Evolutionary conservation across 2,888 invertebrate genomes (phyloP), one percentile per base, ranked within the genome.

Genomic region (Drosophila kambysellisi): DNA sequence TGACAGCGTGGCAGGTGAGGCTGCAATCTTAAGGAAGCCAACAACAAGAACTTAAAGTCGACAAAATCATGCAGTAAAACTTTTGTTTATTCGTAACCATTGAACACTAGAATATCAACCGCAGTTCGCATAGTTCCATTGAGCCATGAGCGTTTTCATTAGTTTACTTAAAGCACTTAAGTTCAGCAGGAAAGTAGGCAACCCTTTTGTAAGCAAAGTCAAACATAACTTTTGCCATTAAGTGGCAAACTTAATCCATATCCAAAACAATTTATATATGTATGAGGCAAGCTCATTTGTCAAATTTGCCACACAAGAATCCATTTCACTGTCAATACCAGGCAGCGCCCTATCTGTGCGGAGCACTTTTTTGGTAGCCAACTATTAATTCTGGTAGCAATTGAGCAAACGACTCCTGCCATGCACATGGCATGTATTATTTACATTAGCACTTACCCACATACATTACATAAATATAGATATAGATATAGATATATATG

Each of bases 341-440:
- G 51, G 61, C 62, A 54, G 52, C 52, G 39, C 53, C 53, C 70
- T 81, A 81, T 77, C 84, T 69, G 53, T 33, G 58, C 33, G 57
- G 54, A 50, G 35, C 73, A 72, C 33, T 74, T 81, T 81, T 86
- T 89, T 84, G 80, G 74, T 63, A 68, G 87, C 83, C 61, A 71
- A 60, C 58, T 64, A 72, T 56, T 60, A 79, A 56, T 73, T 60
- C 79, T 75, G 65, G 69, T 75, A 70, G 86, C 86, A 70, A 60
- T 76, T 65, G 76, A 71, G 59, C 69, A 74, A 83, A 72, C 65
- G 66, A 72, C 88, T 78, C 70, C 88, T 58, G 78, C 53, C 86
- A 68, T 56, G 51, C 83, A 70, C 69, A 73, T 51, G 61, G 60
- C 64, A 59, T 58, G 54, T 58, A 33, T 60, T 63, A 51, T 48